Percentiles rank a stretch among this genome's conserved stretches.
Conservation (phyloP, 2,888 invertebrate genomes). For the Pardosa pseudoannulata region DNA sequence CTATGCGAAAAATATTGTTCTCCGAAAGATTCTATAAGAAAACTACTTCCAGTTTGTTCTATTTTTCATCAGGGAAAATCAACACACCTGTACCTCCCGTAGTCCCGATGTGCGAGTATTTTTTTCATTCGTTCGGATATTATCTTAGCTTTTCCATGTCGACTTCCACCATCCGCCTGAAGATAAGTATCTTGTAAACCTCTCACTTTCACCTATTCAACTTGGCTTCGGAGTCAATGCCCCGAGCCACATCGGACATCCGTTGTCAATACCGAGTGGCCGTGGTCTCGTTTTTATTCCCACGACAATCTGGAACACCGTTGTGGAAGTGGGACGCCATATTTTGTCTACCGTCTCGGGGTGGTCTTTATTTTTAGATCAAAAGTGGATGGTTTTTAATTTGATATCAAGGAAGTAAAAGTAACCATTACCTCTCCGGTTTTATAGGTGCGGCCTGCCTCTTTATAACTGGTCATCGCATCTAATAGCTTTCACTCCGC, state of each 20-base stretch:
- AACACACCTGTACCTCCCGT: too few species aligned
- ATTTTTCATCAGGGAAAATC: too few species aligned
- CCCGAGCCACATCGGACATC: conserved; percentile 59
- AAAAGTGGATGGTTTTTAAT: not conserved
- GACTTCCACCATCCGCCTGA: not conserved
- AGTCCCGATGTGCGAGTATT: too few species aligned
- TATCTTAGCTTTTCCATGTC: not conserved
- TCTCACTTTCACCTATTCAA: conserved; percentile 54
- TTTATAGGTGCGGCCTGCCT: too few species aligned
- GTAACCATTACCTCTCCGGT: too few species aligned
- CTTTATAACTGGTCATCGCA: too few species aligned
- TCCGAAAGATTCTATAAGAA: too few species aligned
- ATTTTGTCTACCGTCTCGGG: not conserved
- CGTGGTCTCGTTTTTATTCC: conserved; percentile 36
- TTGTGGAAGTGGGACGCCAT: conserved; percentile 8
- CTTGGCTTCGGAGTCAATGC: conserved; percentile 8
- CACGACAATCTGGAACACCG: conserved; percentile 31
- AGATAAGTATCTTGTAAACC: not conserved
- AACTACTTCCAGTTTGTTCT: too few species aligned
- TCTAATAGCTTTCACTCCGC: too few species aligned
- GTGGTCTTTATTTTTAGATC: conserved; percentile 1
- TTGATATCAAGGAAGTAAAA: not conserved
- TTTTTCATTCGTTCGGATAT: not conserved
- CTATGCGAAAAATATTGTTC: too few species aligned
- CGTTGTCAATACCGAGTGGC: conserved; percentile 46